Percentiles rank a stretch among this genome's conserved stretches.
phyloP scores from a whole-genome alignment of 1,140 invertebrate species.

The Gonatopus flavifemur region DNA sequence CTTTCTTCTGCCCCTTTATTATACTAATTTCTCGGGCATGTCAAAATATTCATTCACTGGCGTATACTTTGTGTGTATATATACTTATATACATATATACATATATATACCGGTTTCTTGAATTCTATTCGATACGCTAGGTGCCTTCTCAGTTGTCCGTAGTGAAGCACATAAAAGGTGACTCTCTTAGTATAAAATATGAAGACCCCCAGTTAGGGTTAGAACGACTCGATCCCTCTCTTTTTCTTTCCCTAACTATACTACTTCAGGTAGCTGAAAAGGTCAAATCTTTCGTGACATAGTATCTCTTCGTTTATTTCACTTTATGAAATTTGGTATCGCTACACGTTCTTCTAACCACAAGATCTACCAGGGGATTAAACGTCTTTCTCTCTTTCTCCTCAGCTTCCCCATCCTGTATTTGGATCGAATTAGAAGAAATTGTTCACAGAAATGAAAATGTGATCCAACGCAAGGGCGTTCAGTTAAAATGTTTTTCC shows the following conservation, averaged over 20 bases:
- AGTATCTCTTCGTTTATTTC: too few species aligned
- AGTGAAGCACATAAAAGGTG: conserved; percentile 45
- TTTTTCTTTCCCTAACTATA: neutral
- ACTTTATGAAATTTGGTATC: too few species aligned
- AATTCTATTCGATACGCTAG: conserved; percentile 50
- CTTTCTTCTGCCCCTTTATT: conserved; percentile 46
- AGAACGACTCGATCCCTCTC: neutral
- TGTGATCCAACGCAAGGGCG: too few species aligned
- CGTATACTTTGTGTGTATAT: conserved; percentile 9
- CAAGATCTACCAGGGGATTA: too few species aligned
- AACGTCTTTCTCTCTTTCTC: too few species aligned
- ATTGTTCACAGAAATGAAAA: too few species aligned
- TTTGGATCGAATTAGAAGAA: too few species aligned
- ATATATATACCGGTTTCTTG: conserved; percentile 27
- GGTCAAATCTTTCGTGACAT: too few species aligned
- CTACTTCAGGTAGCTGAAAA: conserved; percentile 40
- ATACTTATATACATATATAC: too few species aligned
- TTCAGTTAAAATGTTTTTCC: too few species aligned
- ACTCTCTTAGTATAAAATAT: conserved; percentile 46
- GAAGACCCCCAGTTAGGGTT: conserved; percentile 21
- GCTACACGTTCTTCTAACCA: too few species aligned
- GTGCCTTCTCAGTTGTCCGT: conserved; percentile 47
- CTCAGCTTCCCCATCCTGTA: too few species aligned
- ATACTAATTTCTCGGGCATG: conserved; percentile 57
- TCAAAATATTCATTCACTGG: conserved; percentile 51